phyloP scores from a whole-genome alignment of 2,888 invertebrate species.

The Hypercompe scribonia region DNA sequence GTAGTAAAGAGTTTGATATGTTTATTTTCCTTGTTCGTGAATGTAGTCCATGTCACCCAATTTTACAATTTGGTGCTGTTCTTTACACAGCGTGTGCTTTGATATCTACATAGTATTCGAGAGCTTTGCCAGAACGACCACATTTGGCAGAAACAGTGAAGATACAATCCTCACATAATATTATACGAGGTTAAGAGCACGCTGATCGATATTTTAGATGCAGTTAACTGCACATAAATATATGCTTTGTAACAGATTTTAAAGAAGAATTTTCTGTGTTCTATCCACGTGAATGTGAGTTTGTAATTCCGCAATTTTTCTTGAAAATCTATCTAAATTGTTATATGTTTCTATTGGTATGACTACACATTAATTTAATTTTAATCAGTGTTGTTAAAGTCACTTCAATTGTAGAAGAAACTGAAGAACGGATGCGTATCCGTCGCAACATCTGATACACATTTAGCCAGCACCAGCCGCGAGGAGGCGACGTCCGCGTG shows the following conservation, averaged over 20 bases:
- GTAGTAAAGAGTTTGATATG: neutral
- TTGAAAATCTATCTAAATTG: too few relatives aligned
- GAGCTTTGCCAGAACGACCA: conserved; percentile 1
- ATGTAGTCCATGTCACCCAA: neutral
- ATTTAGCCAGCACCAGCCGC: too few relatives aligned
- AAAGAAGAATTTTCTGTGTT: neutral
- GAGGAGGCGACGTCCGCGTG: too few relatives aligned
- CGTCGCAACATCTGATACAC: too few relatives aligned
- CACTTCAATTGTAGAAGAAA: too few relatives aligned
- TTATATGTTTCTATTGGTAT: too few relatives aligned
- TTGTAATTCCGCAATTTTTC: too few relatives aligned
- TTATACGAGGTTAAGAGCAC: neutral
- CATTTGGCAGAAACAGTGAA: conserved; percentile 6
- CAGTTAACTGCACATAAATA: neutral
- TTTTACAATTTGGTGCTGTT: neutral
- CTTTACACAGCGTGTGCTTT: neutral
- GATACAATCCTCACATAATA: neutral
- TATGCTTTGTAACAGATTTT: neutral
- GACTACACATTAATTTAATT: too few relatives aligned
- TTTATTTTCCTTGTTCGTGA: neutral
- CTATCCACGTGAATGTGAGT: too few relatives aligned
- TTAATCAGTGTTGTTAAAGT: too few relatives aligned
- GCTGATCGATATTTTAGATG: neutral
- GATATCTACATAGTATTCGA: neutral
- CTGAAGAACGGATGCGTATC: too few relatives aligned